Evolutionary conservation across 1,140 invertebrate species (phyloP), one percentile per base, ranked within the genome.

Genomic region (Heliconius hermathena): DNA sequence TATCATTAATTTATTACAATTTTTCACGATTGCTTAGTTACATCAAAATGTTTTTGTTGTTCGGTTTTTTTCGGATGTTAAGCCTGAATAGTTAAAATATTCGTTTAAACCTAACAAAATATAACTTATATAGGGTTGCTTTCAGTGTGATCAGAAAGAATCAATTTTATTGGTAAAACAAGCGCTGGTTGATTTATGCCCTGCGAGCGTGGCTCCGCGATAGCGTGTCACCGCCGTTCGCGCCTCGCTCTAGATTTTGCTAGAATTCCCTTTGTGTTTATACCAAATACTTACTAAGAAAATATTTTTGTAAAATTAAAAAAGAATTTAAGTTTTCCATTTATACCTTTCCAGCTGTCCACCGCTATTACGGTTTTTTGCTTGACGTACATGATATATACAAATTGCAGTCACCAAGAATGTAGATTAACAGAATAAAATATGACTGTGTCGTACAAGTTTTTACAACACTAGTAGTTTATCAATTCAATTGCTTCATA

Each of bases 151-250:
- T 87, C 83, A 81, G 85, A 91, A 90, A 90, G 88, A 90, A 93
- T 93, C 88, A 86, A 86, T 92, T 93, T 94, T 90, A 93, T 92
- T 93, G 89, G 90, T 89, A 87, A 91, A 93, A 91, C 89, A 92
- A 89, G 85, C 88, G 82, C 83, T 82, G 82, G 13, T 88, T 93
- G 91, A 93, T 94, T 94, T 94, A 93, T 92, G 89, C 80, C 80
- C 83, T 86, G 84, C 76, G 88, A 89, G 89, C 89, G 88, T 90
- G 89, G 87, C 84, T 80, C 78, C 72, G 75, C 87, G 88, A 90
- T 91, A 89, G 82, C 89, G 82, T 90, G 92, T 92, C 90, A 90
- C 87, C 89, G 84, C 81, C 84, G 88, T 91, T 90, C 88, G 85
- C 90, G 85, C 88, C 86, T 87, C 84, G 87, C 85, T 90, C 87